phyloP scores from a whole-genome alignment of 2,888 invertebrate genomes.

The Cheilosia vulpina region DNA sequence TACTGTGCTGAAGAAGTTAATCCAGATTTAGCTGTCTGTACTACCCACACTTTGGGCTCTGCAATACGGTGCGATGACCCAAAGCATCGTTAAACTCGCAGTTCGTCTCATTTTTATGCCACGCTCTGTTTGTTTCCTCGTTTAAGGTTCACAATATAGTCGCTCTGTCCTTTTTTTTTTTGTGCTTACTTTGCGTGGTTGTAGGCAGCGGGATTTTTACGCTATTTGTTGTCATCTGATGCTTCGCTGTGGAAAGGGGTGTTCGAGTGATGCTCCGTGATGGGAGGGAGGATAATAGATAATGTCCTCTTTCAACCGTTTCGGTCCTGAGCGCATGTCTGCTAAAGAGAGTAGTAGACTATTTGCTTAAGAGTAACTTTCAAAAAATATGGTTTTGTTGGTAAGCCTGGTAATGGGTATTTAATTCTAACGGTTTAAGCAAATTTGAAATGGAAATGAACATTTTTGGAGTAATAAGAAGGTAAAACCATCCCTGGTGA shows the following conservation, averaged over 20 bases:
- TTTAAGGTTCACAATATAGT: conserved; percentile 3
- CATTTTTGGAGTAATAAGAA: no score
- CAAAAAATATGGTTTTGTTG: no score
- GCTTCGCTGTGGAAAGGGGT: conserved; percentile 16
- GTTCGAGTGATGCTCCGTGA: neutral
- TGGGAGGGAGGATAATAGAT: neutral
- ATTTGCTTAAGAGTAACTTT: no score
- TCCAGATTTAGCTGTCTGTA: conserved; percentile 59
- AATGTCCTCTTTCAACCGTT: conserved; percentile 31
- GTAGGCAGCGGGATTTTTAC: conserved; percentile 43
- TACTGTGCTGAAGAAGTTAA: conserved; percentile 35
- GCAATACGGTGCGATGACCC: conserved; percentile 59
- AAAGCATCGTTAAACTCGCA: conserved; percentile 17
- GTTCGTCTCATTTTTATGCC: neutral
- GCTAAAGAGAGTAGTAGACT: neutral
- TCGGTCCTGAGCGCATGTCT: neutral
- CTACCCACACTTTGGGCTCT: conserved; percentile 35
- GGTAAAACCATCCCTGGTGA: no score
- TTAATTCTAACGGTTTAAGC: no score
- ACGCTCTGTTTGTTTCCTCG: conserved; percentile 41
- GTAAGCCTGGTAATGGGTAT: no score
- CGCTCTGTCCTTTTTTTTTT: conserved; percentile 27
- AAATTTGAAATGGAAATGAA: no score
- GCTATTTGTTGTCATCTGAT: conserved; percentile 53
- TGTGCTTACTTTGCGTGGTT: neutral